Evolutionary conservation across 2,888 invertebrate species (phyloP), one percentile per base, ranked within the genome.

Genomic region (Encarsia formosa): DNA sequence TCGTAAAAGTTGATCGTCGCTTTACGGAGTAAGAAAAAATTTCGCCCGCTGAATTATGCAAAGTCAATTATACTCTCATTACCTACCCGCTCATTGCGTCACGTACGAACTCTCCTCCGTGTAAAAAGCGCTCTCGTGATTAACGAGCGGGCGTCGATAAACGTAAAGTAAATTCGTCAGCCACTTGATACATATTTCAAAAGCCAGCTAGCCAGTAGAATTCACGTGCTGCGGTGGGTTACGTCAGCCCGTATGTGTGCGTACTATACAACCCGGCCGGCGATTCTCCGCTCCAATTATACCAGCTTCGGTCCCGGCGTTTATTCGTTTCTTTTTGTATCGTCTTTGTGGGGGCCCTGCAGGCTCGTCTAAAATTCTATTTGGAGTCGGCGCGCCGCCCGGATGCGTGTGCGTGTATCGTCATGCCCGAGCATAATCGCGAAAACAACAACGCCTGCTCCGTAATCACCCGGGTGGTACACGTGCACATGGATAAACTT

Each of bases 221-320:
- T n/a, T n/a, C n/a, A n/a, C n/a, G n/a, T n/a, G n/a, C 22, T 16
- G 19, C 20, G 31, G 15, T 18, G 18, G 18, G 40, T 53, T 53
- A 49, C 44, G 48, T 53, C 49, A 49, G 38, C 47, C 24, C 35
- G 48, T 46, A 43, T 52, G 35, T 29, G 16, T 6, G 41, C 39
- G 19, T 6, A 15, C 31, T 39, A 46, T 49, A 38, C 43, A 48
- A 39, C 20, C 35, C 47, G 47, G 39, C 35, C 47, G 47, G 39
- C 43, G 18, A 44, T 32, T 49, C 50, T n/a, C 35, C 43, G 50
- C 54, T 54, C 50, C 51, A 51, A 55, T 55, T 55, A 55, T 55
- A 51, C 39, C 18, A 35, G 26, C 42, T 18, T 26, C 34, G 41
- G 26, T 19, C 19, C 18, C 26, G 34, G 42, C 26, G 44, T 41